Conservation (phyloP, 1,140 invertebrate genomes). For the Gryllus bimaculatus region DNA sequence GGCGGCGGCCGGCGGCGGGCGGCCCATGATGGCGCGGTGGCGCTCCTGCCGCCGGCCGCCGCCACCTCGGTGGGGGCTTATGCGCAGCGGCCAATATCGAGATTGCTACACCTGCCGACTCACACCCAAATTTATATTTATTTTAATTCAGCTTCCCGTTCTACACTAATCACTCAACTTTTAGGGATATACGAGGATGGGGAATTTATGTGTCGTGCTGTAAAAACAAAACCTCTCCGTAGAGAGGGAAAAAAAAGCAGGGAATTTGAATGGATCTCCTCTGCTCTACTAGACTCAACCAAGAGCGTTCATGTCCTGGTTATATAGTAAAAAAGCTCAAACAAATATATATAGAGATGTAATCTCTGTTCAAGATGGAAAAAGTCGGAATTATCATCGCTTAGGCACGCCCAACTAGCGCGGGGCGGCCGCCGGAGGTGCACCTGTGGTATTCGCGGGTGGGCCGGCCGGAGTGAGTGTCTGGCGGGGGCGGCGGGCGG, state of each 20-base stretch:
- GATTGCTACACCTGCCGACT: not conserved
- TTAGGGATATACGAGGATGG: slow-evolving; percentile 3
- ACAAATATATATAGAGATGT: not conserved
- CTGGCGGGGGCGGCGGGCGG: not conserved
- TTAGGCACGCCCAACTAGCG: not conserved
- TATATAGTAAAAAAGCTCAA: not conserved
- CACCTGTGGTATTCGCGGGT: not conserved
- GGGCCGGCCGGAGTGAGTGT: not conserved
- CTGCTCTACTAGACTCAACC: not conserved
- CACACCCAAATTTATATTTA: slow-evolving; percentile 5
- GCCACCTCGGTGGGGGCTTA: not conserved
- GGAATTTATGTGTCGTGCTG: slow-evolving; percentile 3
- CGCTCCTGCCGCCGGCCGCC: not conserved
- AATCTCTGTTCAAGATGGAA: slow-evolving; percentile 4
- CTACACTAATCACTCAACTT: slow-evolving; percentile 4
- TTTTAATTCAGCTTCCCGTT: not conserved
- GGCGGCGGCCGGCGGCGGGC: no score
- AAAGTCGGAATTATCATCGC: slow-evolving; percentile 3
- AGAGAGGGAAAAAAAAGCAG: not conserved
- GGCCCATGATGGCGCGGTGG: not conserved
- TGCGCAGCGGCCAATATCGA: not conserved
- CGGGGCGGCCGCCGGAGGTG: no score
- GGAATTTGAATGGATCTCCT: not conserved
- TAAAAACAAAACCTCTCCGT: not conserved
- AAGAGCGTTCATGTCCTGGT: not conserved